A percentile compares a stretch with the other conserved stretches of the same genome.
Evolutionary conservation across 2,113 vertebrate genomes (phyloP).

Genomic region (Microtus oregoni): DNA sequence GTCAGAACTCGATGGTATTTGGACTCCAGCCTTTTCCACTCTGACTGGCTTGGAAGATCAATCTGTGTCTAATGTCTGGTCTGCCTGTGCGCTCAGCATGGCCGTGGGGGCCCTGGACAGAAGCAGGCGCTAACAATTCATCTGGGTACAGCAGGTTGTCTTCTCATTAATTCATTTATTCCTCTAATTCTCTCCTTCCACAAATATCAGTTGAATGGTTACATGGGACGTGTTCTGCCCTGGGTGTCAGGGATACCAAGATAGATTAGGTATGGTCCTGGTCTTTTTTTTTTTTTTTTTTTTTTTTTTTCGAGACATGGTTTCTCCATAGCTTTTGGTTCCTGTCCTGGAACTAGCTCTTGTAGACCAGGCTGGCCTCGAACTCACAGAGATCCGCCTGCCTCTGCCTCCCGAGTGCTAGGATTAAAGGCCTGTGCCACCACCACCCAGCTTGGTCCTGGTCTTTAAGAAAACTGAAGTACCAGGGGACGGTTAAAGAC

Average conservation of each 20-base stretch:
- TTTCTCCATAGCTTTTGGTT: too few species aligned
- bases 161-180: slow-evolving; percentile 35
- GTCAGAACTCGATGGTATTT: not conserved
- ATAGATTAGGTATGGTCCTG: not conserved
- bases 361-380: too few species aligned
- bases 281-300: too few species aligned
- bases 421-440: too few species aligned
- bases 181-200: slow-evolving; percentile 19
- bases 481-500: not conserved
- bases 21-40: not conserved
- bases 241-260: not conserved
- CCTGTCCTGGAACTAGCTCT: too few species aligned
- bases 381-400: too few species aligned
- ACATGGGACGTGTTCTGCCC: not conserved
- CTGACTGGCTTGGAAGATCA: not conserved
- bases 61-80: not conserved
- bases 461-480: not conserved
- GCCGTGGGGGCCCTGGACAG: not conserved
- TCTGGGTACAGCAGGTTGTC: not conserved
- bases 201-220: not conserved
- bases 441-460: too few species aligned
- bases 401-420: too few species aligned
- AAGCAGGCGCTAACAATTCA: not conserved
- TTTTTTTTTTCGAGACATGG: too few species aligned
- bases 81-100: not conserved